These are phyloP conservation scores for Mesitornis unicolor DNA, from an alignment of 2,113 vertebrate species.

Conservation along the genomic window DNA sequence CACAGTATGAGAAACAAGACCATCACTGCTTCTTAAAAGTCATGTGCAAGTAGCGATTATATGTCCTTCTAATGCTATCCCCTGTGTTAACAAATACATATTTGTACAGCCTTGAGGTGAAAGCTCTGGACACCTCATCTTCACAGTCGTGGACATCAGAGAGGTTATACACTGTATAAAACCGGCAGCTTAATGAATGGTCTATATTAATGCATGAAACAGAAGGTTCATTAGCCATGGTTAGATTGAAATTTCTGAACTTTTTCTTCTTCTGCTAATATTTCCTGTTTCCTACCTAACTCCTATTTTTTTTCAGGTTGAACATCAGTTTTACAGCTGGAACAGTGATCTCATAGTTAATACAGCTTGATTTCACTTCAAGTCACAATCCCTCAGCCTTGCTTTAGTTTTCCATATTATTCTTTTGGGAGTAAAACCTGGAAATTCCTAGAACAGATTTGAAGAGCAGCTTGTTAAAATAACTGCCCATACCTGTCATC, in stretches of 20 bases:
- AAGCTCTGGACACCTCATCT: not conserved
- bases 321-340: not conserved
- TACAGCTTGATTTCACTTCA: not conserved
- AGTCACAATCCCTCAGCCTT: not conserved
- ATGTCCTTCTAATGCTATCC: not conserved
- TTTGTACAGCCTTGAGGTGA: fast-evolving
- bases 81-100: not conserved
- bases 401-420: constrained; percentile 10
- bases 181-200: not conserved
- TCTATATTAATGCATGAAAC: not conserved
- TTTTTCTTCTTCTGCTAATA: not conserved
- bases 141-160: not conserved
- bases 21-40: not conserved
- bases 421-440: constrained; percentile 11
- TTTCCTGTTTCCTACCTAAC: not conserved
- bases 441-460: constrained; percentile 3
- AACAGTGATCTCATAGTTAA: not conserved
- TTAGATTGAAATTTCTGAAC: not conserved
- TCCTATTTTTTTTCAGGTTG: not conserved
- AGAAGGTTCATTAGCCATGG: not conserved
- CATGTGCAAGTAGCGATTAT: not conserved
- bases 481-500: constrained; percentile 36
- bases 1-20: not conserved
- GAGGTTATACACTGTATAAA: not conserved
- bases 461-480: constrained; percentile 37